Percentiles rank a stretch among this genome's conserved stretches.
These are phyloP conservation scores for Timandra comae DNA, from an alignment of 2,888 invertebrate genomes.

Conservation along the genomic window DNA sequence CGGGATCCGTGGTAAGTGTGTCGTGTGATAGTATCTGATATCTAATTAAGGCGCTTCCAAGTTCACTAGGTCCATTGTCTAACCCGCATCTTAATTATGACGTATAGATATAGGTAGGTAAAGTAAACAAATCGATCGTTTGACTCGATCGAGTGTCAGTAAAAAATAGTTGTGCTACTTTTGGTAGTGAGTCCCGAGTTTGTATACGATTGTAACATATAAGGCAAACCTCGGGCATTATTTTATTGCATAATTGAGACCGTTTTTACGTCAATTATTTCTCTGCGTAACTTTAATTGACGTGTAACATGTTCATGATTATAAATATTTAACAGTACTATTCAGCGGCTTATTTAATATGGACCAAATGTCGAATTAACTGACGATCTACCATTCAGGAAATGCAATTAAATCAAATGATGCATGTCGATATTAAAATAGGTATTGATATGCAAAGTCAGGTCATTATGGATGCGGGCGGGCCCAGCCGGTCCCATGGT, in stretches of 20 bases:
- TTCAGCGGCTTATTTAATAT: conserved; percentile 22
- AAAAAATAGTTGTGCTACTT: conserved; percentile 41
- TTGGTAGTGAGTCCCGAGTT: conserved; percentile 32
- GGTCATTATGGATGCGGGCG: conserved; percentile 56
- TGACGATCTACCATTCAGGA: conserved; percentile 45
- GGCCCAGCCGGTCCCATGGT: conserved; percentile 53
- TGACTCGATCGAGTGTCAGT: conserved; percentile 24
- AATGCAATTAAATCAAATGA: conserved; percentile 72
- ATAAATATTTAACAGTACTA: conserved; percentile 50
- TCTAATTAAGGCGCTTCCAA: conserved; percentile 38
- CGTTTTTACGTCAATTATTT: conserved; percentile 67
- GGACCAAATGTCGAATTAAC: conserved; percentile 35
- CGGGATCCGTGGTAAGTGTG: conserved; percentile 45
- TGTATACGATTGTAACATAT: conserved; percentile 35
- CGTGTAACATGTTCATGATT: conserved; percentile 51
- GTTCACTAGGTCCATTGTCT: conserved; percentile 27
- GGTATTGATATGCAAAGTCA: conserved; percentile 71
- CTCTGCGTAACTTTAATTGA: conserved; percentile 57
- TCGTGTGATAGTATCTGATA: conserved; percentile 42
- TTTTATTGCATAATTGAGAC: conserved; percentile 54
- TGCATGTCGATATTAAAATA: conserved; percentile 72
- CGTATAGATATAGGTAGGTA: conserved; percentile 29
- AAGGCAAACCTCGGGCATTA: conserved; percentile 47
- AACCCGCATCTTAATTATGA: conserved; percentile 31
- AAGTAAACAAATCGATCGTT: conserved; percentile 35